These are phyloP conservation scores for Chauna torquata DNA, from an alignment of 2,113 vertebrate genomes.

Conservation along the genomic window DNA sequence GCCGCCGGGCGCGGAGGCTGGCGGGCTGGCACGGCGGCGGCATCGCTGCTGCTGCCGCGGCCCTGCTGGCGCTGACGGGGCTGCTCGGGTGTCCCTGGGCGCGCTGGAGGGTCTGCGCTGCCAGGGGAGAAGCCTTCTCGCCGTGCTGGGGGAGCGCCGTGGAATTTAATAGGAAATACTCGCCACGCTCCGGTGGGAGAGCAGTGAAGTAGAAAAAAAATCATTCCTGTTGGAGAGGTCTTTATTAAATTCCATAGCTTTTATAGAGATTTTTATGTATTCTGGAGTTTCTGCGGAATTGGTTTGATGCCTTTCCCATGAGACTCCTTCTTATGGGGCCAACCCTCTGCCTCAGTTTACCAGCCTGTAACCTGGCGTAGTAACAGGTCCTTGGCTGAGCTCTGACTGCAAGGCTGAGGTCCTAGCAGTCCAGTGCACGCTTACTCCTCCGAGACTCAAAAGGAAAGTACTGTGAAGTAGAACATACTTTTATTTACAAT, in stretches of 20 bases:
- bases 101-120: too few relatives aligned
- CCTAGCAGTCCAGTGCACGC: not conserved
- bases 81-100: not conserved
- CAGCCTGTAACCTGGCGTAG: not conserved
- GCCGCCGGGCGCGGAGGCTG: too few relatives aligned
- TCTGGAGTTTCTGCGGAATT: not conserved
- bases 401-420: not conserved
- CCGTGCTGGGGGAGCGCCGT: not conserved
- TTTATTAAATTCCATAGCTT: not conserved
- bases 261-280: not conserved
- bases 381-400: not conserved
- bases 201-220: not conserved
- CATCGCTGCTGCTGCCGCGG: too few relatives aligned
- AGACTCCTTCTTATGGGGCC: not conserved
- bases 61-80: not conserved
- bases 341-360: not conserved
- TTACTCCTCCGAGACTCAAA: not conserved
- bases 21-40: too few relatives aligned
- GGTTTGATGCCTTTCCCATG: not conserved
- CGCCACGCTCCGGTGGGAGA: too few relatives aligned
- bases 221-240: not conserved
- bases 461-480: not conserved
- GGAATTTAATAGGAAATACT: not conserved
- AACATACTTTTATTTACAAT: not conserved
- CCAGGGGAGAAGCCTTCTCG: not conserved